Base-by-base conservation (phyloP, 2,888 invertebrate genomes). In the Chrysina gloriosa region DNA sequence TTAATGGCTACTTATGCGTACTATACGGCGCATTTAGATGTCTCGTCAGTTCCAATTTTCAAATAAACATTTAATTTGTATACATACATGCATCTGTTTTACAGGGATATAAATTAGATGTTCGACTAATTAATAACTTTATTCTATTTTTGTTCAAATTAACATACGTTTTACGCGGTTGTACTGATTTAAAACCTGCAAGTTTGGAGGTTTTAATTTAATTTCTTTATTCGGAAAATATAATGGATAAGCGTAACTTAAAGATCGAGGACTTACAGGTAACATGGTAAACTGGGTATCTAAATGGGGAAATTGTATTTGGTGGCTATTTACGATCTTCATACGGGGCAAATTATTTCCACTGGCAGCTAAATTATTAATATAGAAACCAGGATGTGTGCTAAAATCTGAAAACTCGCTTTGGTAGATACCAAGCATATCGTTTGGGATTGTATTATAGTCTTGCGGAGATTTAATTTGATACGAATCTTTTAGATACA, bases 181-280 rank as follows among this genome's bases (percentile, higher is more conserved):
- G 27, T 65, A 54, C 25, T 27, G 36, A 19, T 11, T 63, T 23
- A 21, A 48, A 61, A 29, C 29, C 2, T 56, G 31, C 21, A 61
- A 29, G 23, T 47, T 65, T 31, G 52, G 42, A n/a, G 56, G 48
- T 54, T 63, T 45, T 3, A 52, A 29, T 29, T 31, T 31, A 16
- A 39, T 4, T 45, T 31, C 31, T 11, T 52, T 23, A 6, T n/a
- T 31, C 6, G 48, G 65, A 45, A 61, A 50, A 0, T 25, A 63
- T 34, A 63, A 64, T 42, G 63, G 65, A 14, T 42, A 14, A 50
- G 23, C 11, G 5, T 36, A 50, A 42, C 63, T 65, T 19, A 63
- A 21, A 16, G 36, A 58, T 65, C 69, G 65, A 3, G 69, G 69
- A 34, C 65, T 65, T 21, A 65, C 54, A n/a, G 58, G 58, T 14